These are phyloP conservation scores for Zapornia atra DNA, from an alignment of 2,113 vertebrate species.

Conservation along the genomic window DNA sequence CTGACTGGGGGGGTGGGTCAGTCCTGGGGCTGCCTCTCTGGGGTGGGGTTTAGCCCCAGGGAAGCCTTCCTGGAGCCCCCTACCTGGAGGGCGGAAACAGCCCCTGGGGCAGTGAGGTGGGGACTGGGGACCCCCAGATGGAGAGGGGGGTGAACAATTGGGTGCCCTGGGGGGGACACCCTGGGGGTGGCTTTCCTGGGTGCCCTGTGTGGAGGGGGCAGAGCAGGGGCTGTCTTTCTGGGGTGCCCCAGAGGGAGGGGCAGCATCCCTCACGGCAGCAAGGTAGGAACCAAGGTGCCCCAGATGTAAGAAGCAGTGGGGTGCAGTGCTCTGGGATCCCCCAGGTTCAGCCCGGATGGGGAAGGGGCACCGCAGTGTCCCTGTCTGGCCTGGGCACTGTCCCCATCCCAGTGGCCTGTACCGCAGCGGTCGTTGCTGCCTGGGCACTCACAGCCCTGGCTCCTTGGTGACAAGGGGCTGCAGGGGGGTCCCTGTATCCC, in stretches of 20 bases:
- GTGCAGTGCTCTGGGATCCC: background rate
- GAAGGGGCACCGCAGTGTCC: accelerated
- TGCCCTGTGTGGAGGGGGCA: background rate
- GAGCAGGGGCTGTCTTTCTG: background rate
- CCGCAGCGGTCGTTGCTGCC: accelerated
- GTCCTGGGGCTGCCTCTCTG: background rate
- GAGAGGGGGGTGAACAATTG: background rate
- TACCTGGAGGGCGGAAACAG: background rate
- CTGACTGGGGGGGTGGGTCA: accelerated
- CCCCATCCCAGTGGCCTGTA: accelerated
- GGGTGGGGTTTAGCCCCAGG: background rate
- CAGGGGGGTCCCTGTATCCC: background rate
- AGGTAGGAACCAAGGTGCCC: background rate
- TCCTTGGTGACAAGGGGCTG: background rate
- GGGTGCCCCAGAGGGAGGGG: background rate
- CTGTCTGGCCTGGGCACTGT: background rate
- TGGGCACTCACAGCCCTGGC: accelerated
- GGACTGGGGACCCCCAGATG: background rate
- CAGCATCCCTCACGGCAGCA: accelerated
- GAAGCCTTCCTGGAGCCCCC: background rate
- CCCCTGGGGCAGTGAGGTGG: background rate
- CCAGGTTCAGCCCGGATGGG: background rate
- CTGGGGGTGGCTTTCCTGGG: background rate
- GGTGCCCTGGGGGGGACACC: background rate
- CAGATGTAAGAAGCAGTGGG: accelerated